Evolutionary conservation across 1,140 invertebrate species (phyloP), one percentile per base, ranked within the genome.

Genomic region (Sycophila sp.): DNA sequence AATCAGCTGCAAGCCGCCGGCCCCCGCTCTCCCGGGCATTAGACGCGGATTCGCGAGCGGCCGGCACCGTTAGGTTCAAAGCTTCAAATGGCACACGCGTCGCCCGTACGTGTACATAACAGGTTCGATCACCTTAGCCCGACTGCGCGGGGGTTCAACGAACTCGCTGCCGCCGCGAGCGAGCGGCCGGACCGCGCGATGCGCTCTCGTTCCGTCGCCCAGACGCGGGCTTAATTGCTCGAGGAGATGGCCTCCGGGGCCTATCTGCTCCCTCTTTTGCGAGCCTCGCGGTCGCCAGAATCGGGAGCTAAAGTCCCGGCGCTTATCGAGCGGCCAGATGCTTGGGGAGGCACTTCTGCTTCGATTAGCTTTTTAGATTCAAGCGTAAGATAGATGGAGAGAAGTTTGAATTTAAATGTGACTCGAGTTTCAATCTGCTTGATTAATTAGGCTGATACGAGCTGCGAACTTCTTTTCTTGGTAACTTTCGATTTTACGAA

Each of bases 11-110:
- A 13, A 55, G 64, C 58, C 70, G 55, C 36, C 40, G 71, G 36
- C 59, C 8, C 28, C 63, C 17, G 24, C 67, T 13, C 8, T 22
- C 28, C 19, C 36, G 22, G 26, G 4, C 19, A 32, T n/a, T n/a
- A n/a, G n/a, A n/a, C n/a, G n/a, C n/a, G n/a, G n/a, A n/a, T n/a
- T n/a, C n/a, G n/a, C n/a, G n/a, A n/a, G n/a, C n/a, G n/a, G n/a
- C 49, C 64, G 45, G 66, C 56, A 71, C 67, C 67, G 72, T 69
- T 69, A 63, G 67, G 60, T 71, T 49, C 64, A 36, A 55, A 68
- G 36, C 69, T 68, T 65, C 67, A 53, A 42, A 65, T 70, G 24
- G 19, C 7, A 49, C 45, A 45, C 17, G 13, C 49, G 24, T 10
- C 32, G 28, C 22, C 28, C 55, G 38, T 34, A 36, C n/a, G 15